These are phyloP conservation scores for Datnioides undecimradiatus DNA, from an alignment of 2,113 vertebrate genomes.

Conservation along the genomic window DNA sequence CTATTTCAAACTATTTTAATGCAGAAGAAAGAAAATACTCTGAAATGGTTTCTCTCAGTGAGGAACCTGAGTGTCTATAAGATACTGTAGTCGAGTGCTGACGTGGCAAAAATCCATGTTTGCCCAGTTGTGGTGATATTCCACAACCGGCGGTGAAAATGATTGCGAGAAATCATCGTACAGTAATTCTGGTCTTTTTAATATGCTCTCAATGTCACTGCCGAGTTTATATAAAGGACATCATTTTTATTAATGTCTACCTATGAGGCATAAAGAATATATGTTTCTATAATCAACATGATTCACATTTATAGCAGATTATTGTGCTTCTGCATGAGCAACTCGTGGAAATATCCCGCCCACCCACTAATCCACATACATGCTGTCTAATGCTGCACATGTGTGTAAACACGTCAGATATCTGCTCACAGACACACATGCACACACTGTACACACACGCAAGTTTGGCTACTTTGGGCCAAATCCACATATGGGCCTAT, in stretches of 20 bases:
- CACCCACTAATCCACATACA: conserved; percentile 26
- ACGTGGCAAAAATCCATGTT: background rate
- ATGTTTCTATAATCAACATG: background rate
- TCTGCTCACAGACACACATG: conserved; percentile 16
- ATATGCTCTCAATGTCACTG: background rate
- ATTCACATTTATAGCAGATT: background rate
- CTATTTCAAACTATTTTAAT: too few species aligned
- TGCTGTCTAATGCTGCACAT: conserved; percentile 23
- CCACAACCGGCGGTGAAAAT: background rate
- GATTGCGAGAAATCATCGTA: background rate
- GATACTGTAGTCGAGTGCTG: background rate
- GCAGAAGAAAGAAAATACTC: too few species aligned
- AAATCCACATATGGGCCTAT: conserved; percentile 68
- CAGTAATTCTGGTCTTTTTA: too few species aligned
- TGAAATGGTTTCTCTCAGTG: too few species aligned
- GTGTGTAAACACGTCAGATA: conserved; percentile 15
- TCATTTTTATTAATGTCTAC: background rate
- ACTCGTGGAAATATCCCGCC: conserved; percentile 27
- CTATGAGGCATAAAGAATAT: background rate
- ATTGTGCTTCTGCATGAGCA: conserved; percentile 6
- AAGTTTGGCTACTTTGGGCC: conserved; percentile 38
- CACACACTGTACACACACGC: conserved; percentile 6
- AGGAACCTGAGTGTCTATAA: too few species aligned
- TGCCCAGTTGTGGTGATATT: too few species aligned
- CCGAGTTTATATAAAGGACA: background rate